A percentile compares a stretch with the other conserved stretches of the same genome.
phyloP scores from a whole-genome alignment of 2,888 invertebrate species.

The Drosophila helvetica region DNA sequence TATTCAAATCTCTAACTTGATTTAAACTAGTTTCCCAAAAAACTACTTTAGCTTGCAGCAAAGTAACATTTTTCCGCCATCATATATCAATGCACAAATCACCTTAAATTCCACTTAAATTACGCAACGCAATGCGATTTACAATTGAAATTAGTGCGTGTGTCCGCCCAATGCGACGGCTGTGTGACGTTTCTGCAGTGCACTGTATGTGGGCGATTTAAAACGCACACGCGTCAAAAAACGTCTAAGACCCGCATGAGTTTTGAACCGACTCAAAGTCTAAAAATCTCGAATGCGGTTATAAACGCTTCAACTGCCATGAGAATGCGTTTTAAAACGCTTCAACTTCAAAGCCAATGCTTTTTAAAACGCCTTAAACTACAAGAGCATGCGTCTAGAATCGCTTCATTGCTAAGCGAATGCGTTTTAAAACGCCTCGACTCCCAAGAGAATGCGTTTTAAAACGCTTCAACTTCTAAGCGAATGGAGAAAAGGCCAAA shows the following conservation, averaged over 20 bases:
- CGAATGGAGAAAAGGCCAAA: constrained; percentile 13
- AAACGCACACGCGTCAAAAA: constrained; percentile 6
- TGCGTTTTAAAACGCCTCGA: constrained; percentile 33
- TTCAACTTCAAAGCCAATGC: background rate
- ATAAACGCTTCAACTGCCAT: too few relatives aligned
- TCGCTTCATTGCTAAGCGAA: constrained; percentile 13
- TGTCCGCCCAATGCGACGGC: constrained; percentile 35
- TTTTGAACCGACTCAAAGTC: background rate
- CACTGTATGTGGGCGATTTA: constrained; percentile 10
- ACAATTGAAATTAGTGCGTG: constrained; percentile 56
- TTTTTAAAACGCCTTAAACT: background rate
- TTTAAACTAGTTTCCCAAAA: background rate
- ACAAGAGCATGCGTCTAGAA: constrained; percentile 16
- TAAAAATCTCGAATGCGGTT: constrained; percentile 9
- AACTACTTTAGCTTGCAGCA: background rate
- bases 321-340: background rate
- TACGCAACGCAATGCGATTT: constrained; percentile 42
- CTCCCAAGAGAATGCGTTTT: background rate
- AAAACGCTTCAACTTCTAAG: constrained; percentile 3
- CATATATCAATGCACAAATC: constrained; percentile 22
- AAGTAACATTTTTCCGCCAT: constrained; percentile 28
- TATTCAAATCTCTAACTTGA: background rate
- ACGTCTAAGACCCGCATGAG: background rate
- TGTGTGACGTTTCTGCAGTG: constrained; percentile 33
- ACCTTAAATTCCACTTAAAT: constrained; percentile 42